Evolutionary conservation across 1,140 invertebrate genomes (phyloP).

Genomic region (Ephestia elutella): DNA sequence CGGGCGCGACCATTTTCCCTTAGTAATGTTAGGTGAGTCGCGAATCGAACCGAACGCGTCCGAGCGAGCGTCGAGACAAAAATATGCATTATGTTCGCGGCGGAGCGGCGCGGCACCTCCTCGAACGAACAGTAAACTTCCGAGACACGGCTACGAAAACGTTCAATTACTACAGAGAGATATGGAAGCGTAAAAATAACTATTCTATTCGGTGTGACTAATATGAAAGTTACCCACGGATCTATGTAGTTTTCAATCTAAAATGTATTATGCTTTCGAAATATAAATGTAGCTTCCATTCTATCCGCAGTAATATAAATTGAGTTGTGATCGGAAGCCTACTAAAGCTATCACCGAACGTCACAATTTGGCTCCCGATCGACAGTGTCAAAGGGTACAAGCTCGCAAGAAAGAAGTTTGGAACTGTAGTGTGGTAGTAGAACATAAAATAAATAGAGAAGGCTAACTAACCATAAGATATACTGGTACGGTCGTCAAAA

Average conservation of each 20-base stretch:
- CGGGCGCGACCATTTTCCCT: constrained; percentile 63
- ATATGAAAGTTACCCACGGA: no score
- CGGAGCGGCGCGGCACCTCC: constrained; percentile 9
- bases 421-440: no score
- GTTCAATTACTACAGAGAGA: not conserved
- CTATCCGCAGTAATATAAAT: no score
- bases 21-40: constrained; percentile 51
- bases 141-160: not conserved
- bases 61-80: constrained; percentile 35
- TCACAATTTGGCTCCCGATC: not conserved
- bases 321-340: not conserved
- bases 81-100: constrained; percentile 52
- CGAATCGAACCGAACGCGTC: not conserved
- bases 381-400: not conserved
- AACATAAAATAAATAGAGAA: no score
- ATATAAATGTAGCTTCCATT: no score
- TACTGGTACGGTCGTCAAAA: no score
- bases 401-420: no score
- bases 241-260: no score
- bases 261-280: no score
- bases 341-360: not conserved
- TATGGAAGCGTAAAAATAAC: no score
- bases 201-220: no score
- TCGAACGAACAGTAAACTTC: not conserved
- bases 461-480: not conserved